Base-by-base conservation (phyloP, 1,140 invertebrate species). In the Diprion similis region DNA sequence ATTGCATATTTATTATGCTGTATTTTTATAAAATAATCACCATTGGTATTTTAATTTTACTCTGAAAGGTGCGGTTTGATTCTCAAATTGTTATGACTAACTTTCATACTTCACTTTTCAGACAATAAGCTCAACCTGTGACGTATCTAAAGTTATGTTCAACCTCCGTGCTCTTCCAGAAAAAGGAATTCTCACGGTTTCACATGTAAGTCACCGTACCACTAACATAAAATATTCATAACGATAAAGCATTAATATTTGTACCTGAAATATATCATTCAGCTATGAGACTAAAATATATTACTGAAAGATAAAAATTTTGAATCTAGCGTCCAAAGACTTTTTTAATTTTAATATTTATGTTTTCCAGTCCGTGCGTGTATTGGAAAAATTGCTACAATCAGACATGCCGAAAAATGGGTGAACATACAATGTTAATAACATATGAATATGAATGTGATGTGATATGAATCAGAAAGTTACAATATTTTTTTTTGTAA, bases 371-470 rank as follows among this genome's bases (percentile, higher is more conserved):
- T 92, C 73, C 84, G 95, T 77, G 85, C 88, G 47, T 90, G 91
- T 48, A 91, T 95, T 72, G 90, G 91, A 80, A 89, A 89, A 79
- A 91, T 92, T 11, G 91, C 90, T 66, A 88, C 92, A 81, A 88
- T 91, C 79, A 83, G 94, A 68, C 92, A 92, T 9, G 85, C 94
- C n/a, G 90, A 91, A 76, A 93, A 93, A 88, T 93, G 93, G 11
- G 87, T 89, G 59, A 88, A 89, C 24, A 4, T 37, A 37, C 24
- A 37, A 37, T 37, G 24, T 37, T 37, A 37, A 37, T 37, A 37
- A 37, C 24, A 37, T 37, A 6, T 37, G 24, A 37, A 37, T 37
- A 37, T 37, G 24, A 37, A 37, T 37, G 24, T 37, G 6, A 37
- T 37, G 24, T 37, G 24, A 37, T 6, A 37, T 37, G 6, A 6